Evolutionary conservation across 2,888 invertebrate species (phyloP).

Genomic region (Elmis aenea): DNA sequence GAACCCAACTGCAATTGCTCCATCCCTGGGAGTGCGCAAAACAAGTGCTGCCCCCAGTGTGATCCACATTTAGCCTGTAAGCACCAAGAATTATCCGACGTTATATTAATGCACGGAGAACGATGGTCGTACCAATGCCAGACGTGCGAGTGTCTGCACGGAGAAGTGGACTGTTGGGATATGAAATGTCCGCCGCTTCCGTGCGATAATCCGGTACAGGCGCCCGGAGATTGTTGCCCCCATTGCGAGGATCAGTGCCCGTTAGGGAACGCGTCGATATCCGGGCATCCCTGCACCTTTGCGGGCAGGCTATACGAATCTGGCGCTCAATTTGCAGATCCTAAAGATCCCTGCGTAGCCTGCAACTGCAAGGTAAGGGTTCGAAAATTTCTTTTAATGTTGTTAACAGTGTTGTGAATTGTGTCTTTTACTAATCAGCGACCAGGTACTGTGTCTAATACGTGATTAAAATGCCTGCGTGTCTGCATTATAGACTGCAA

Average conservation of each 20-base stretch:
- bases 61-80: slow-evolving; percentile 67
- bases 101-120: slow-evolving; percentile 74
- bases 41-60: slow-evolving; percentile 77
- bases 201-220: slow-evolving; percentile 59
- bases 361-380: slow-evolving; percentile 72
- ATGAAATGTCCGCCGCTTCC: slow-evolving; percentile 72
- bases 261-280: slow-evolving; percentile 39
- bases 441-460: slow-evolving; percentile 32
- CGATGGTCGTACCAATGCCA: slow-evolving; percentile 89
- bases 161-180: slow-evolving; percentile 86
- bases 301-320: slow-evolving; percentile 56
- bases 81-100: slow-evolving; percentile 74
- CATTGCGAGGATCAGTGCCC: slow-evolving; percentile 58
- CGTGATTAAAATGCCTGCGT: slow-evolving; percentile 29
- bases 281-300: slow-evolving; percentile 57
- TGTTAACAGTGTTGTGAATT: not conserved
- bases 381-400: slow-evolving; percentile 4
- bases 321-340: slow-evolving; percentile 56
- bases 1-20: slow-evolving; percentile 68
- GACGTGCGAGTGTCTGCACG: slow-evolving; percentile 86
- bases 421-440: slow-evolving; percentile 27
- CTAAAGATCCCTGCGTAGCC: slow-evolving; percentile 63
- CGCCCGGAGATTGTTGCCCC: slow-evolving; percentile 66
- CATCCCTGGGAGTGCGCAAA: slow-evolving; percentile 47
- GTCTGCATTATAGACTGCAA: slow-evolving; percentile 27